Percentiles rank a stretch among this genome's conserved stretches.
Conservation (phyloP, 2,888 invertebrate genomes). For the Cryptophagus acutangulus region DNA sequence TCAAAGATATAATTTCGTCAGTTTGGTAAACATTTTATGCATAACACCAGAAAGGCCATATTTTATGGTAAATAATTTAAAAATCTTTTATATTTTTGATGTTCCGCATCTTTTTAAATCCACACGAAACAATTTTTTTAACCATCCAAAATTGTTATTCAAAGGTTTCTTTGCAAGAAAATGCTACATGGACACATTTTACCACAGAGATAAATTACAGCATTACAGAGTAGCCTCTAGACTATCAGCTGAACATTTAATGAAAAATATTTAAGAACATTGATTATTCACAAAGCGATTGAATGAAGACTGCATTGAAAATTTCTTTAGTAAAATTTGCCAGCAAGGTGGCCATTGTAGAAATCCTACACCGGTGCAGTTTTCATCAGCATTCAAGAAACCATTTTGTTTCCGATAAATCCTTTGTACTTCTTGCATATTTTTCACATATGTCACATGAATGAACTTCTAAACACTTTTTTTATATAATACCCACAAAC, state of each 20-base stretch:
- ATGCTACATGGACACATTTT: too few species aligned
- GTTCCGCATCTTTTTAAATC: slow-evolving; percentile 2
- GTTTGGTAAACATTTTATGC: neutral
- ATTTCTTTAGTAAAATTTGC: slow-evolving; percentile 15
- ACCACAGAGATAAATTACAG: too few species aligned
- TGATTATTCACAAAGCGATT: slow-evolving; percentile 15
- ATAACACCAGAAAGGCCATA: neutral
- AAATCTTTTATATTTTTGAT: slow-evolving; percentile 4
- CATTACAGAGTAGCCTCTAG: too few species aligned
- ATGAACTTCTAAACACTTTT: neutral
- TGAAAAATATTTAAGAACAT: neutral
- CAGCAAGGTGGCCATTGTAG: slow-evolving; percentile 12
- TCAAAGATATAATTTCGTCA: neutral
- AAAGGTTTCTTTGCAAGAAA: too few species aligned
- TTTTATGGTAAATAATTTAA: slow-evolving; percentile 1
- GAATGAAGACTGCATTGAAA: slow-evolving; percentile 18
- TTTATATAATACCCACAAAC: neutral
- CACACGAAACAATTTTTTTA: slow-evolving; percentile 3
- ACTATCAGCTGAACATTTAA: too few species aligned
- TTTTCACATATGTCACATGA: neutral
- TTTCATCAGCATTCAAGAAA: slow-evolving; percentile 13
- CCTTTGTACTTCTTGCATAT: neutral
- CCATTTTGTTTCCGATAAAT: slow-evolving; percentile 8
- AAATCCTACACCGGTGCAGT: slow-evolving; percentile 15
- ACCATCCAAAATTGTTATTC: too few species aligned